Evolutionary conservation across 2,888 invertebrate genomes (phyloP).

Genomic region (Catocala sponsa): DNA sequence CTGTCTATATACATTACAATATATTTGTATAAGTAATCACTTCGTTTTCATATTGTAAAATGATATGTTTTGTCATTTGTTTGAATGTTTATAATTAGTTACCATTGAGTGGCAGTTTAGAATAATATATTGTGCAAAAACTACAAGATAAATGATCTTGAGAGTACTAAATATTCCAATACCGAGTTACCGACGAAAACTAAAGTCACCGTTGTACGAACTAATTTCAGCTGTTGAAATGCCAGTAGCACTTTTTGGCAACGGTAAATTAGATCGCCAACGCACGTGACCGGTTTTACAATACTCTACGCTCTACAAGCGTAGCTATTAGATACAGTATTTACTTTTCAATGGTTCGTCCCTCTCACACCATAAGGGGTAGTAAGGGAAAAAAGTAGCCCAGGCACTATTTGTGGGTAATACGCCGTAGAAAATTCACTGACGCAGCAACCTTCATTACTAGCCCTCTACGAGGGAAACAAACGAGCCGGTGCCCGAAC

Average conservation of each 20-base stretch:
- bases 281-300: slow-evolving; percentile 75
- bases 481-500: not conserved
- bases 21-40: too few relatives aligned
- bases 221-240: slow-evolving; percentile 62
- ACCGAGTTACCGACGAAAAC: slow-evolving; percentile 25
- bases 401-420: slow-evolving; percentile 52
- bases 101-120: too few relatives aligned
- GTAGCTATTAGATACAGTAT: slow-evolving; percentile 60
- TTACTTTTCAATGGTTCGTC: slow-evolving; percentile 57
- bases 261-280: slow-evolving; percentile 38
- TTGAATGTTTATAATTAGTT: too few relatives aligned
- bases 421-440: slow-evolving; percentile 57
- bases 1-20: too few relatives aligned
- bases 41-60: too few relatives aligned
- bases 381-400: slow-evolving; percentile 39
- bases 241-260: not conserved
- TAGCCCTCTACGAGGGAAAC: slow-evolving; percentile 56
- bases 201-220: slow-evolving; percentile 58
- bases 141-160: slow-evolving; percentile 10
- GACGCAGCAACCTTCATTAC: slow-evolving; percentile 67
- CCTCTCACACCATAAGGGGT: slow-evolving; percentile 36
- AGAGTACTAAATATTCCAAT: slow-evolving; percentile 22
- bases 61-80: too few relatives aligned
- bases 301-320: slow-evolving; percentile 61
- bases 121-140: not conserved